Base-by-base conservation (phyloP, 2,797 vertebrate genomes). In the Anguilla pacifica region DNA sequence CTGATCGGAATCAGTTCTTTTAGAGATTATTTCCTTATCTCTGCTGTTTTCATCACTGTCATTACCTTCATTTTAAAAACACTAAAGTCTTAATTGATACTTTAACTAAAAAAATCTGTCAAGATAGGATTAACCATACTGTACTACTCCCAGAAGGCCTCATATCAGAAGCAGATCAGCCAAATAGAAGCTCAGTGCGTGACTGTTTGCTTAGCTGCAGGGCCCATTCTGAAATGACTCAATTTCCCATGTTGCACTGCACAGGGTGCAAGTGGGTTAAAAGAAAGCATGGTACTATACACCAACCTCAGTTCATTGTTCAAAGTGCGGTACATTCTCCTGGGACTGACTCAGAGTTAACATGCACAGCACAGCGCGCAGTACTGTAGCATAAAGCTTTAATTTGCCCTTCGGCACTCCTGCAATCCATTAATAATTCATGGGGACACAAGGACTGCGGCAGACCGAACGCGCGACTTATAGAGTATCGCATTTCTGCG, bases 131-230 rank as follows among this genome's bases (percentile, higher is more conserved):
- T 59, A 46, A 49, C 43, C 90, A 90, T 89, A 91, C 86, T 93
- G 91, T 91, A 91, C 93, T 94, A 95, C 94, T 95, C 53, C 91
- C 93, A 95, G 95, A 94, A 96, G 96, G 95, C 94, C 95, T 95
- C 95, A 95, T 94, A 96, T 94, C 93, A 94, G 92, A 95, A 96
- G 94, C 94, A 64, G 94, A 93, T 94, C 92, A 95, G 95, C 95
- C 95, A 96, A 96, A 72, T 57, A 82, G 59, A 53, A 89, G 88
- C 88, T 83, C 83, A 55, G 57, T 86, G 79, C 81, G 59, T 72
- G 85, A 87, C 53, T 57, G 51, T 87, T 49, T 64, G 67, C 53
- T 83, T 84, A 25, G 43, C 43, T 0, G 22, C 46, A 9, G 17
- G 55, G 51, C 39, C 85, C 87, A 77, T 83, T 87, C 85, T 88